Evolutionary conservation across 2,888 invertebrate species (phyloP).

Genomic region (Anorthoa munda): DNA sequence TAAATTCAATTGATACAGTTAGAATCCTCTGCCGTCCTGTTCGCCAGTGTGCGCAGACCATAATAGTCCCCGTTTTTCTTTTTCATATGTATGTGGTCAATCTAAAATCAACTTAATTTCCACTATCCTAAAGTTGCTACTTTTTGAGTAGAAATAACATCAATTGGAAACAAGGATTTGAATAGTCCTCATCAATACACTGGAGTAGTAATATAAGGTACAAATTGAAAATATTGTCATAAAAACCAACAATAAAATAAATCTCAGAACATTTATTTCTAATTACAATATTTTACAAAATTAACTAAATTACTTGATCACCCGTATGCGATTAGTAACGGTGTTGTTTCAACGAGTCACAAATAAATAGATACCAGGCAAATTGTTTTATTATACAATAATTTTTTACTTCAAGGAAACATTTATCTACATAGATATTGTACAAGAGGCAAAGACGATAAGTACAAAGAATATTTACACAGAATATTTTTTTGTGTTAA

Average conservation of each 20-base stretch:
- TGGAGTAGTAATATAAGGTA: not conserved
- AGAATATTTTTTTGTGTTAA: not conserved
- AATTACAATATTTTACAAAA: constrained; percentile 77
- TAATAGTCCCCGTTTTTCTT: too few species aligned
- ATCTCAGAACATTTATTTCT: constrained; percentile 72
- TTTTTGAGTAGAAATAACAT: not conserved
- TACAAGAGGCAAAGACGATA: constrained; percentile 9
- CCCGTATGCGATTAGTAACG: constrained; percentile 51
- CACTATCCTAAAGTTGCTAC: not conserved
- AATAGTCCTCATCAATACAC: not conserved
- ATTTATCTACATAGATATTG: constrained; percentile 19
- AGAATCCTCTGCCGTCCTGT: too few species aligned
- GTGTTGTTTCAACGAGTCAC: constrained; percentile 45
- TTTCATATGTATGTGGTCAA: too few species aligned
- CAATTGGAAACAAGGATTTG: not conserved
- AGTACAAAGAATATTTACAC: not conserved
- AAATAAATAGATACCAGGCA: not conserved
- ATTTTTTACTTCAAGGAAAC: not conserved
- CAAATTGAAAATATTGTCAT: not conserved
- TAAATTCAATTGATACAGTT: too few species aligned
- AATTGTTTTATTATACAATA: constrained; percentile 28
- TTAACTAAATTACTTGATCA: constrained; percentile 71
- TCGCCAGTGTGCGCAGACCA: too few species aligned
- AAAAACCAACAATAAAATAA: constrained; percentile 32
- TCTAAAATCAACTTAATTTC: not conserved